phyloP scores from a whole-genome alignment of 2,113 vertebrate genomes.

The Menidia beryllina region DNA sequence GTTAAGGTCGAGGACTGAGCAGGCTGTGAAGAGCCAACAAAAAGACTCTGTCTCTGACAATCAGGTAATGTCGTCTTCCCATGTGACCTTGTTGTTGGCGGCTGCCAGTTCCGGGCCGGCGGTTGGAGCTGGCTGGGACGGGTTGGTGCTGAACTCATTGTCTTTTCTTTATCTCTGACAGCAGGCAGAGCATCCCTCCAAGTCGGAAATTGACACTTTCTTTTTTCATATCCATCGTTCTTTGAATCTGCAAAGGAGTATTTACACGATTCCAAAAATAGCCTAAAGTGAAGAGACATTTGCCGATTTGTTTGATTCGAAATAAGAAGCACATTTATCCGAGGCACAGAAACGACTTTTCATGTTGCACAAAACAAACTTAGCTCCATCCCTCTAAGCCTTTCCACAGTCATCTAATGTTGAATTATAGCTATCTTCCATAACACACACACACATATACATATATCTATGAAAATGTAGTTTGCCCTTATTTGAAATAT shows the following conservation, averaged over 20 bases:
- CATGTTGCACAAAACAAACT: not conserved
- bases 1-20: slow-evolving; percentile 10
- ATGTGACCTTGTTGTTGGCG: slow-evolving; percentile 49
- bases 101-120: not conserved
- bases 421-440: too few relatives aligned
- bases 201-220: slow-evolving; percentile 20
- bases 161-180: slow-evolving; percentile 16
- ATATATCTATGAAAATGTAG: too few relatives aligned
- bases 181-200: not conserved
- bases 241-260: slow-evolving; percentile 15
- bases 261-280: not conserved
- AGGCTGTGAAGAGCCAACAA: slow-evolving; percentile 40
- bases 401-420: too few relatives aligned
- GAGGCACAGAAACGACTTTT: not conserved
- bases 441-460: too few relatives aligned
- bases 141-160: slow-evolving; percentile 1
- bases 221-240: slow-evolving; percentile 19
- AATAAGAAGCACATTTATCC: not conserved
- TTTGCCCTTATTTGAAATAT: too few relatives aligned
- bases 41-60: slow-evolving; percentile 59
- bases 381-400: not conserved
- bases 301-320: not conserved
- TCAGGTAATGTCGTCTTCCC: slow-evolving; percentile 21
- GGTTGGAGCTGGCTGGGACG: slow-evolving; percentile 20
- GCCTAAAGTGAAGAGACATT: not conserved